These are phyloP conservation scores for Congeria kusceri DNA, from an alignment of 2,888 invertebrate species.

Conservation along the genomic window DNA sequence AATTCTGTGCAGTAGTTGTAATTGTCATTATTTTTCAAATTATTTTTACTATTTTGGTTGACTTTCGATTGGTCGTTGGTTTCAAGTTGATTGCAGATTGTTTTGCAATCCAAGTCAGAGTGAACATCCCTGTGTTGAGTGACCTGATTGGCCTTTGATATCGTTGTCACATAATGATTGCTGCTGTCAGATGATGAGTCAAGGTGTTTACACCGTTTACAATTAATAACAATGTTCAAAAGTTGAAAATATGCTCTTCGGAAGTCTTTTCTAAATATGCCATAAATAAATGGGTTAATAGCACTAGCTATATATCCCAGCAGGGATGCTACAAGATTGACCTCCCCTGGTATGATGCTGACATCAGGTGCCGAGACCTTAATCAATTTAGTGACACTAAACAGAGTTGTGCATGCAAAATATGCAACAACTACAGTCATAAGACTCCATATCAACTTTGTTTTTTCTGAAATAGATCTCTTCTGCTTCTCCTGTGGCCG, in stretches of 20 bases:
- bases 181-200: background rate
- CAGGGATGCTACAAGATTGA: slow-evolving; percentile 80
- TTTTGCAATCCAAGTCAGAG: no score
- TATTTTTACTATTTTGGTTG: no score
- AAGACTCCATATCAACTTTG: slow-evolving; percentile 73
- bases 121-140: background rate
- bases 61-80: no score
- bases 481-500: slow-evolving; percentile 11
- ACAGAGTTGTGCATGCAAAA: slow-evolving; percentile 84
- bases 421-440: slow-evolving; percentile 82
- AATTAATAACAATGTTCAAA: slow-evolving; percentile 26
- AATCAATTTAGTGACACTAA: slow-evolving; percentile 83
- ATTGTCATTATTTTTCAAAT: no score
- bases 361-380: slow-evolving; percentile 74
- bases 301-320: slow-evolving; percentile 81
- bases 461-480: slow-evolving; percentile 20
- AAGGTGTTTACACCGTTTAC: background rate
- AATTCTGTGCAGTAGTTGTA: no score
- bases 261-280: slow-evolving; percentile 82
- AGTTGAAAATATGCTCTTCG: slow-evolving; percentile 69
- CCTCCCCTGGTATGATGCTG: slow-evolving; percentile 71
- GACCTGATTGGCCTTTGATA: slow-evolving; percentile 3
- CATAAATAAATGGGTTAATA: slow-evolving; percentile 84
- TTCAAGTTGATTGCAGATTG: no score
- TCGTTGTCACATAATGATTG: background rate